These are phyloP conservation scores for Pachyseris speciosa DNA, from an alignment of 64 coral and sea anemone genomes.

Conservation along the genomic window DNA sequence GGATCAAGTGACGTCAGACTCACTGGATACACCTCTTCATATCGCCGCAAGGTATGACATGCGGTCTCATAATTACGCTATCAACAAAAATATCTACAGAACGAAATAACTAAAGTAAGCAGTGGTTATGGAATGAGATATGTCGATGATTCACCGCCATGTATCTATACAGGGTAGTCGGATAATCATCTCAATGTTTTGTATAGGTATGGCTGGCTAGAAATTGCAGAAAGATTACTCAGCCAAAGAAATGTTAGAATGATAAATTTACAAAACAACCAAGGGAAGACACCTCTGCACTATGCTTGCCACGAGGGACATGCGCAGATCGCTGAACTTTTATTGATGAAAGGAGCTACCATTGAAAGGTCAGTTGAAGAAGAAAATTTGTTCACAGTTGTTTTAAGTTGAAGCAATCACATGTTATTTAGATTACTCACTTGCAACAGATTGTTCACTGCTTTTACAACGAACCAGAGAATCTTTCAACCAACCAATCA, in stretches of 20 bases:
- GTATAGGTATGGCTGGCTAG: conserved; percentile 81
- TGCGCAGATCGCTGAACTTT: conserved; percentile 60
- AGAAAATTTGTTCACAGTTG: neutral
- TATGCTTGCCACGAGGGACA: conserved; percentile 90
- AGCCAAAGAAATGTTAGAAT: conserved; percentile 82
- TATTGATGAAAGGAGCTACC: conserved; percentile 75
- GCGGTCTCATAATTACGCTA: too few species aligned
- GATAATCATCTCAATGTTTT: neutral
- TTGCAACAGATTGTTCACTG: neutral
- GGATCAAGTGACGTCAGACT: conserved; percentile 72
- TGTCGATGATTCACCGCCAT: too few species aligned
- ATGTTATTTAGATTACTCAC: neutral
- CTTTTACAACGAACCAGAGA: too few species aligned
- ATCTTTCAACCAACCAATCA: neutral
- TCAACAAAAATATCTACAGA: too few species aligned
- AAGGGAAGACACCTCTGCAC: conserved; percentile 85
- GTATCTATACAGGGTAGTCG: too few species aligned
- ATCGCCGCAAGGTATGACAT: conserved; percentile 50
- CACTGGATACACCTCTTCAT: conserved; percentile 82
- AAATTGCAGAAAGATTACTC: conserved; percentile 76
- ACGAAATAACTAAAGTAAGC: too few species aligned
- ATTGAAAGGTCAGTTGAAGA: conserved; percentile 66
- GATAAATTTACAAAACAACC: conserved; percentile 83
- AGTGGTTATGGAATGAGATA: too few species aligned
- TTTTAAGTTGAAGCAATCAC: neutral